phyloP scores from a whole-genome alignment of 2,113 vertebrate species.

The Prunella himalayana region DNA sequence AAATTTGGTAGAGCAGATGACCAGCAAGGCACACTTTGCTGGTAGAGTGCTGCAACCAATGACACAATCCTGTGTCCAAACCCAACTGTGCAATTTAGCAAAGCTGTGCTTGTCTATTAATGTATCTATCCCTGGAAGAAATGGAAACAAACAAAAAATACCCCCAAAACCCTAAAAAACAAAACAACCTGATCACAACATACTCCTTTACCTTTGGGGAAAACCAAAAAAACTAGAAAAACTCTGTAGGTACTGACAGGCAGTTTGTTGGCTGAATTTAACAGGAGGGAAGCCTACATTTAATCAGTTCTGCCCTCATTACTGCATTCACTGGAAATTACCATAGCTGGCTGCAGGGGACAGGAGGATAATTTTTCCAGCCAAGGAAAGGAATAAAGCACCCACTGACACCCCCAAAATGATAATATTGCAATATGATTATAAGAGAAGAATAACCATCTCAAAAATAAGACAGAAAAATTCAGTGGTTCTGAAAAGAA shows the following conservation, averaged over 20 bases:
- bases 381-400: slow-evolving; percentile 49
- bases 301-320: slow-evolving; percentile 64
- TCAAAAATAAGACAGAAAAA: background rate
- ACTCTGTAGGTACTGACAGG: background rate
- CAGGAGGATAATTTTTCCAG: slow-evolving; percentile 47
- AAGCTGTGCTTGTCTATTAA: background rate
- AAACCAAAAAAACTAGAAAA: background rate
- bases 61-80: background rate
- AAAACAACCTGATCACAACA: background rate
- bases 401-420: background rate
- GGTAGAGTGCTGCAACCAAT: background rate
- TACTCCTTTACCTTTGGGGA: background rate
- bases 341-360: slow-evolving; percentile 57
- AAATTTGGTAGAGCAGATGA: background rate
- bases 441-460: background rate
- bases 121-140: background rate
- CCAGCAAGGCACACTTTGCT: background rate
- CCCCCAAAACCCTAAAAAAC: background rate
- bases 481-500: background rate
- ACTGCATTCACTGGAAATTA: slow-evolving; percentile 45
- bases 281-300: slow-evolving; percentile 6
- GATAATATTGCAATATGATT: background rate
- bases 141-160: background rate
- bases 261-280: slow-evolving; percentile 40
- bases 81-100: background rate